Evolutionary conservation across 2,797 vertebrate genomes (phyloP).

Genomic region (Nannoperca australis): DNA sequence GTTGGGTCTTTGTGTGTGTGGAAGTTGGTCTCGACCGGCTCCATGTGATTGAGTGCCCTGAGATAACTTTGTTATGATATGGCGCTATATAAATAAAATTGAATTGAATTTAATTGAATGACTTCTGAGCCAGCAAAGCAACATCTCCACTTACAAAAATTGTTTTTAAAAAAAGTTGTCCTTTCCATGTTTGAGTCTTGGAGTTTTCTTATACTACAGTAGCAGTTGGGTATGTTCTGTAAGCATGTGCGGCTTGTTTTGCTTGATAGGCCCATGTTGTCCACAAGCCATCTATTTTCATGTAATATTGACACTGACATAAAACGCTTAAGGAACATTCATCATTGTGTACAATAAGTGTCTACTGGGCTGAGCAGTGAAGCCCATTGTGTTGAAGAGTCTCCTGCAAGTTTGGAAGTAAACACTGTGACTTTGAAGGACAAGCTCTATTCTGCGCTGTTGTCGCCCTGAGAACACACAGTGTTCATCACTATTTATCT

Average conservation of each 20-base stretch:
- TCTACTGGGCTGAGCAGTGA: background rate
- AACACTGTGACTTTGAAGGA: slow-evolving; percentile 46
- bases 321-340: background rate
- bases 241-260: slow-evolving; percentile 2
- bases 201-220: slow-evolving; percentile 28
- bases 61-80: too few species aligned
- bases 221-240: background rate
- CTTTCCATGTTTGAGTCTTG: slow-evolving; percentile 24
- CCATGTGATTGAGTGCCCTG: too few species aligned
- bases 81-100: too few species aligned
- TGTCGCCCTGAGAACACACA: slow-evolving; percentile 6
- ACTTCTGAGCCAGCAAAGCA: slow-evolving; percentile 8
- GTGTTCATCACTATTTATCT: slow-evolving; percentile 10
- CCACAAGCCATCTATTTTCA: background rate
- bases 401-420: slow-evolving; percentile 24
- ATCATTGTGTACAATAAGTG: background rate
- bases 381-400: slow-evolving; percentile 12
- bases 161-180: background rate
- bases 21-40: too few species aligned
- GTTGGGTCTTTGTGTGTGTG: too few species aligned
- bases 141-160: slow-evolving; percentile 24
- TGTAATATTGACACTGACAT: background rate
- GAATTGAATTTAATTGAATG: too few species aligned
- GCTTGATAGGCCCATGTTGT: slow-evolving; percentile 5
- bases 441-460: background rate